These are phyloP conservation scores for Chanos chanos DNA, from an alignment of 2,797 vertebrate genomes.

Conservation along the genomic window DNA sequence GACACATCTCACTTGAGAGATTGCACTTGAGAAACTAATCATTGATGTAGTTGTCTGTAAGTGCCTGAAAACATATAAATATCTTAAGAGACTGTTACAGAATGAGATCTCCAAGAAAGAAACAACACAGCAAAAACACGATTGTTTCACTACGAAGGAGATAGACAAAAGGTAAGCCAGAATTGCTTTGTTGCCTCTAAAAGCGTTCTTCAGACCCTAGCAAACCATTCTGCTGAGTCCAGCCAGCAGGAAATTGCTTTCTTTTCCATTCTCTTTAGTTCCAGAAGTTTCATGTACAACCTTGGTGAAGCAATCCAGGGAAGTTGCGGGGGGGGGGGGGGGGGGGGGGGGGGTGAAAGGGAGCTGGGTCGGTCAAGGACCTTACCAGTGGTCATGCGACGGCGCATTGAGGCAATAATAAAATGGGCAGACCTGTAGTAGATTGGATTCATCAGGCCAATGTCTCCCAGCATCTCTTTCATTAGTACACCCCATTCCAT, in stretches of 20 bases:
- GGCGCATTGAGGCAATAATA: constrained; percentile 48
- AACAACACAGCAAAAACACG: not conserved
- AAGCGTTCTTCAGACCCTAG: constrained; percentile 14
- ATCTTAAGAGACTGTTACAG: too few species aligned
- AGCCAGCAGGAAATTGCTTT: constrained; percentile 36
- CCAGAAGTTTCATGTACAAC: constrained; percentile 35
- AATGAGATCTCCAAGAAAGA: too few species aligned
- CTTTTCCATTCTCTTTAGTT: constrained; percentile 34
- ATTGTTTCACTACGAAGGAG: constrained; percentile 2
- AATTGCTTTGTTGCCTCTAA: constrained; percentile 16
- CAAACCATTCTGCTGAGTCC: constrained; percentile 1
- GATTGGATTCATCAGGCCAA: constrained; percentile 64
- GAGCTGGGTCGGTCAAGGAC: constrained; percentile 55
- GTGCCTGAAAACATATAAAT: constrained; percentile 20
- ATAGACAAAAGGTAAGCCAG: constrained; percentile 3
- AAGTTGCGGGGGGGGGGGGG: constrained; percentile 3
- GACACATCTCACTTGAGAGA: constrained; percentile 35
- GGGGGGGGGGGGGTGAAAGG: constrained; percentile 18
- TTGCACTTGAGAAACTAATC: constrained; percentile 1
- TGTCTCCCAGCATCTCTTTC: constrained; percentile 65
- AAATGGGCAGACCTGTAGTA: constrained; percentile 42
- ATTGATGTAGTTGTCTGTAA: not conserved
- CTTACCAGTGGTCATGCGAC: constrained; percentile 50
- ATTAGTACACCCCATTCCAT: constrained; percentile 59
- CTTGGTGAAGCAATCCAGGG: constrained; percentile 14